Percentiles rank a stretch among this genome's conserved stretches.
These are phyloP conservation scores for Brachionus asplanchnoidis DNA, from an alignment of 1,140 invertebrate species.

Conservation along the genomic window DNA sequence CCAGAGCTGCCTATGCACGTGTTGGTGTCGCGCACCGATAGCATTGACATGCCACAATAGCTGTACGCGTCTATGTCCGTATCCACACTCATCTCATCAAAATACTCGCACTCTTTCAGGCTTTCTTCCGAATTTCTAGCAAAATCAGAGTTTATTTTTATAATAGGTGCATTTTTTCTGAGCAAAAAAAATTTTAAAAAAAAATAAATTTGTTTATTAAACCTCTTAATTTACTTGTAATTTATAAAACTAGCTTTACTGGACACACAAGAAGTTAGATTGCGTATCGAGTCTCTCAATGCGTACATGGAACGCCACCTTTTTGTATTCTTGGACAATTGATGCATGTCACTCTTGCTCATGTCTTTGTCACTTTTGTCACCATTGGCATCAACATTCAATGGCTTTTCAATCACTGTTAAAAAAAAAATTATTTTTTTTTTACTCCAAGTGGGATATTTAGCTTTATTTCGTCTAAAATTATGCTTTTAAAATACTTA, in stretches of 20 bases:
- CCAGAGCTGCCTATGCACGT: not conserved
- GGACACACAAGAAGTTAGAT: conserved; percentile 35
- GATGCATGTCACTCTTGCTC: not conserved
- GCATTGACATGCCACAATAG: not conserved
- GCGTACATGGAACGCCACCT: conserved; percentile 37
- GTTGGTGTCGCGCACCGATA: not conserved
- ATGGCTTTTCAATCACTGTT: not conserved
- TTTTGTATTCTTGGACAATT: conserved; percentile 32
- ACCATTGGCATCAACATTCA: not conserved
- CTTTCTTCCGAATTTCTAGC: not conserved
- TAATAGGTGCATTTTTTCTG: not conserved
- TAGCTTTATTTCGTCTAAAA: not conserved
- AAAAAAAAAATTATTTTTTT: not conserved
- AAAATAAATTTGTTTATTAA: conserved; percentile 6
- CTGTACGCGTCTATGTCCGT: not conserved
- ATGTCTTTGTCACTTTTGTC: not conserved
- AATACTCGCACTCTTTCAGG: not conserved
- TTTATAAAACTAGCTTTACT: not conserved
- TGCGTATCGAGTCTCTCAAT: conserved; percentile 30
- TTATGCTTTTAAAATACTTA: not conserved
- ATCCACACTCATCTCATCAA: not conserved
- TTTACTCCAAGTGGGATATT: not conserved
- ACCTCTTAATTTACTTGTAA: not conserved
- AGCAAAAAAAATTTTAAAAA: not conserved
- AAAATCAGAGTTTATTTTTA: conserved; percentile 14